phyloP scores from a whole-genome alignment of 1,140 invertebrate genomes.

The Potamilus streckersoni region DNA sequence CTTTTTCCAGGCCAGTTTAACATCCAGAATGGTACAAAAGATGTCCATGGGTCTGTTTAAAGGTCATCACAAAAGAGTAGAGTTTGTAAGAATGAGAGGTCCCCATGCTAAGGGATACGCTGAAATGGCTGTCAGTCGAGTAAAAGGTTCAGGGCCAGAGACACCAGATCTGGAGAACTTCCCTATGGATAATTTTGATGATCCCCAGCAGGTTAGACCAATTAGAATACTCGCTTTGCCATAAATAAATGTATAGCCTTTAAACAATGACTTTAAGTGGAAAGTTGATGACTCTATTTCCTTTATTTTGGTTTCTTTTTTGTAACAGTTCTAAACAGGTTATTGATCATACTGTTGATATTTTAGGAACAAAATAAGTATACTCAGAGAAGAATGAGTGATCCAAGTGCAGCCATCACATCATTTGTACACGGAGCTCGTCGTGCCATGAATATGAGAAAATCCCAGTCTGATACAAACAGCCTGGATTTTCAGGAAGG shows the following conservation, averaged over 20 bases:
- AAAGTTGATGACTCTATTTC: background rate
- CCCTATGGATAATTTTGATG: constrained; percentile 61
- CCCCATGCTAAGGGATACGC: constrained; percentile 96
- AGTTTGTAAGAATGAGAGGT: constrained; percentile 98
- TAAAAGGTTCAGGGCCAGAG: constrained; percentile 89
- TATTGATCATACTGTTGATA: background rate
- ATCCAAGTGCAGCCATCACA: constrained; percentile 93
- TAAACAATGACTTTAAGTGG: background rate
- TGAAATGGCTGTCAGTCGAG: constrained; percentile 96
- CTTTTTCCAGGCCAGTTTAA: constrained; percentile 85
- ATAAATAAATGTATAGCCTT: background rate
- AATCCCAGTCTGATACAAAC: constrained; percentile 92
- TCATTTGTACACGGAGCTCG: constrained; percentile 81
- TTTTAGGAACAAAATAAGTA: constrained; percentile 60
- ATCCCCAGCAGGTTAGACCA: constrained; percentile 41
- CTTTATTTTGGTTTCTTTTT: background rate
- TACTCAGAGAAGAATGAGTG: constrained; percentile 85
- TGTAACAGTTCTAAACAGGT: background rate
- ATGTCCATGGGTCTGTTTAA: constrained; percentile 94
- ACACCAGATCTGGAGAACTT: constrained; percentile 78
- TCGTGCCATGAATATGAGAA: constrained; percentile 69
- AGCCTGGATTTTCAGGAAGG: constrained; percentile 68
- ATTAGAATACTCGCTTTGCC: background rate
- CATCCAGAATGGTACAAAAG: constrained; percentile 93
- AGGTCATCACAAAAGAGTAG: constrained; percentile 79